Conservation (phyloP, 2,113 vertebrate genomes). For the Pelecanus crispus region DNA sequence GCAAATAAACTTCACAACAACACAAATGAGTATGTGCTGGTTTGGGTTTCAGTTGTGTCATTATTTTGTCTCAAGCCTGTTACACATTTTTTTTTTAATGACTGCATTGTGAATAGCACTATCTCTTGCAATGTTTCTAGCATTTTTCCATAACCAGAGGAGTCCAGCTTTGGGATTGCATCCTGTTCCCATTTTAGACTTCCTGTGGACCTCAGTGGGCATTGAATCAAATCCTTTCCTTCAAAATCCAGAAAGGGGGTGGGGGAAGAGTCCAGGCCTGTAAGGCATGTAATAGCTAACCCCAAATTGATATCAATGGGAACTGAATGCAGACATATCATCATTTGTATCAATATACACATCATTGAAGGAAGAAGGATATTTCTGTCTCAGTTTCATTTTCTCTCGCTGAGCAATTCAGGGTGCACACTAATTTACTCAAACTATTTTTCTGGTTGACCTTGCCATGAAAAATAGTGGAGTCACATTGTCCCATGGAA, state of each 20-base stretch:
- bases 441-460: not conserved
- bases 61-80: not conserved
- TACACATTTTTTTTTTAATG: not conserved
- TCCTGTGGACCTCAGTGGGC: not conserved
- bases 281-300: not conserved
- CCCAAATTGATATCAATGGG: not conserved
- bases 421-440: not conserved
- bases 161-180: not conserved
- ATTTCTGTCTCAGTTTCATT: not conserved
- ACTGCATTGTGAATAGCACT: not conserved
- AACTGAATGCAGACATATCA: not conserved
- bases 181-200: not conserved
- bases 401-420: not conserved
- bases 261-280: not conserved
- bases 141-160: not conserved
- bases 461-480: not conserved
- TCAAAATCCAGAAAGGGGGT: not conserved
- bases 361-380: not conserved
- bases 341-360: not conserved
- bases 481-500: not conserved
- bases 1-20: not conserved
- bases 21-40: not conserved
- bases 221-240: not conserved
- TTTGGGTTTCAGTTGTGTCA: not conserved
- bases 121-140: not conserved